A percentile compares a stretch with the other conserved stretches of the same genome.
Evolutionary conservation across 2,888 invertebrate species (phyloP).

Genomic region (Drosophila ezoana): DNA sequence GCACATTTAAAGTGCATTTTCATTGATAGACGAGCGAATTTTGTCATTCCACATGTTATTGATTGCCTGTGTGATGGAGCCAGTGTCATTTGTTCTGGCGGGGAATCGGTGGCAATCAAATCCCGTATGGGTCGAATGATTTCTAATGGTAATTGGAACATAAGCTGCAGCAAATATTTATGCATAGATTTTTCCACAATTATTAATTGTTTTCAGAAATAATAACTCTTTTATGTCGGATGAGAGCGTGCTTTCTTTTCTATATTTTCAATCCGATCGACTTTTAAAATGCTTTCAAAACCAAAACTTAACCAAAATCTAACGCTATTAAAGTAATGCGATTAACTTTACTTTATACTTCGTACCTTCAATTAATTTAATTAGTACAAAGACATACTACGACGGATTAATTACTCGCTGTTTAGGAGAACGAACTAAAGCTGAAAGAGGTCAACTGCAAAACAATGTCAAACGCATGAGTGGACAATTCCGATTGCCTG

Average conservation of each 20-base stretch:
- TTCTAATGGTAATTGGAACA: neutral
- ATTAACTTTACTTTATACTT: neutral
- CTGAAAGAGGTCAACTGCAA: constrained; percentile 24
- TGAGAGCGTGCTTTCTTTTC: no score
- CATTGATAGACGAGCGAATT: constrained; percentile 40
- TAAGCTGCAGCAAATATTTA: neutral
- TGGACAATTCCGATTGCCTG: constrained; percentile 25
- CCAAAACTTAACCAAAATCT: no score
- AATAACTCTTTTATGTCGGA: no score
- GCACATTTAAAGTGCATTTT: constrained; percentile 25
- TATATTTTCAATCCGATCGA: no score
- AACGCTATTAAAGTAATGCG: neutral
- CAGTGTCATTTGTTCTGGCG: constrained; percentile 4
- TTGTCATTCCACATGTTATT: constrained; percentile 29
- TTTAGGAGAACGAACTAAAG: neutral
- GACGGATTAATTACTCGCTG: constrained; percentile 5
- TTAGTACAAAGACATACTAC: constrained; percentile 18
- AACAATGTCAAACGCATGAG: constrained; percentile 27
- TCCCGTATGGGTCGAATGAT: neutral
- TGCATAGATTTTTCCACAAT: no score
- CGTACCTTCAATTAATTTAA: constrained; percentile 14
- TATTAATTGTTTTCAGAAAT: no score
- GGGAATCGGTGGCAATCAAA: constrained; percentile 11
- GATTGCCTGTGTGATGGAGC: constrained; percentile 12
- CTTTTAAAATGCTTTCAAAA: no score